These are phyloP conservation scores for Grantiella picta DNA, from an alignment of 2,113 vertebrate genomes.

Conservation along the genomic window DNA sequence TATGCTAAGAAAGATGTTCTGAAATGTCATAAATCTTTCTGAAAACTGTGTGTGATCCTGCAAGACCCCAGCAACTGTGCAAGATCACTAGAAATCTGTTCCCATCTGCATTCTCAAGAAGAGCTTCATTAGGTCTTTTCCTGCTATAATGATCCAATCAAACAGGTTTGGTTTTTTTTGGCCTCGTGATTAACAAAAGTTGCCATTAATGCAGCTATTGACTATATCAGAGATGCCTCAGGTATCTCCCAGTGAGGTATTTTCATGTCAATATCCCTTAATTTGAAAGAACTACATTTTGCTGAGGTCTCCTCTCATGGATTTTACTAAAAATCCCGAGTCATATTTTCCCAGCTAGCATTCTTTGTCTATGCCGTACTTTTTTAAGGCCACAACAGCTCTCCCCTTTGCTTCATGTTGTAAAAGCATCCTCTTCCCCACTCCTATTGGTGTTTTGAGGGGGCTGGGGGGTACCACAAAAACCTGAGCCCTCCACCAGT, in stretches of 20 bases:
- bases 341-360: not conserved
- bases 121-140: not conserved
- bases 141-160: not conserved
- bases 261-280: not conserved
- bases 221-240: not conserved
- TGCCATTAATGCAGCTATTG: not conserved
- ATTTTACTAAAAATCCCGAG: not conserved
- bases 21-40: not conserved
- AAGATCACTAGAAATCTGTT: not conserved
- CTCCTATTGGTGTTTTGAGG: fast-evolving
- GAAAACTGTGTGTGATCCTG: not conserved
- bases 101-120: not conserved
- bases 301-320: not conserved
- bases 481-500: not conserved
- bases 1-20: not conserved
- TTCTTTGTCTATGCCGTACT: not conserved
- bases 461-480: fast-evolving
- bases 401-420: fast-evolving
- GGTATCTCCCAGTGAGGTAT: not conserved
- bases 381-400: not conserved
- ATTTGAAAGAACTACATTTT: not conserved
- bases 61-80: not conserved
- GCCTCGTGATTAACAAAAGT: fast-evolving
- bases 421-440: not conserved
- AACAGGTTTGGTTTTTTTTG: not conserved